Conservation (phyloP, 1,140 invertebrate species). For the Diachasma alloeum region DNA sequence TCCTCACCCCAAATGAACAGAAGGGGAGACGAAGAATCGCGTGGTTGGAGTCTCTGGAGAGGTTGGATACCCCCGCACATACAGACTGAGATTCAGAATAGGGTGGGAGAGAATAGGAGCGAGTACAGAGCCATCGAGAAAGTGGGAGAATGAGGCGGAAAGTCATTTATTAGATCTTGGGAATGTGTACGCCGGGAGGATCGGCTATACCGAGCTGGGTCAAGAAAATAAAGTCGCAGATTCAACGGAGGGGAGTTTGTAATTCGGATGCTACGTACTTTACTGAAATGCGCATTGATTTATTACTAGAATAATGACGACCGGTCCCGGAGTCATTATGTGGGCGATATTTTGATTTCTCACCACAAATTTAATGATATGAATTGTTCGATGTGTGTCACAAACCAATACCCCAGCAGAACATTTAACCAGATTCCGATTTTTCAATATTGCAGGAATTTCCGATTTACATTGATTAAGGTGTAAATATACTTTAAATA, state of each 20-base stretch:
- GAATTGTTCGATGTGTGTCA: too few species aligned
- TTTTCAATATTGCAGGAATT: too few species aligned
- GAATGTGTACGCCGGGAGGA: not conserved
- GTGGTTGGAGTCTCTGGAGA: not conserved
- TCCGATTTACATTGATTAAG: too few species aligned
- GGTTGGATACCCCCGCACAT: not conserved
- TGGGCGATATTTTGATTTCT: too few species aligned
- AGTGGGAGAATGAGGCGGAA: not conserved
- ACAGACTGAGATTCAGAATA: not conserved
- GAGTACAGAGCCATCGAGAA: not conserved
- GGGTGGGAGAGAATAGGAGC: not conserved
- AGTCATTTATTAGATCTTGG: constrained; percentile 9
- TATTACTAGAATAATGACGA: too few species aligned
- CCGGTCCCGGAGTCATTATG: too few species aligned
- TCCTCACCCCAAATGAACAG: not conserved
- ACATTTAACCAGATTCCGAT: too few species aligned
- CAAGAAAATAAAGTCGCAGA: constrained; percentile 7
- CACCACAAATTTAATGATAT: too few species aligned
- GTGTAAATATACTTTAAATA: too few species aligned
- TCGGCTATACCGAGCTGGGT: not conserved
- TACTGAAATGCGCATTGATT: not conserved
- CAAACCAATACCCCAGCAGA: too few species aligned
- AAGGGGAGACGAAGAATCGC: not conserved
- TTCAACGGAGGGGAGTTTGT: not conserved
- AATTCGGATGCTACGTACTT: not conserved